phyloP scores from a whole-genome alignment of 2,888 invertebrate species.

The Pyrochroa serraticornis region DNA sequence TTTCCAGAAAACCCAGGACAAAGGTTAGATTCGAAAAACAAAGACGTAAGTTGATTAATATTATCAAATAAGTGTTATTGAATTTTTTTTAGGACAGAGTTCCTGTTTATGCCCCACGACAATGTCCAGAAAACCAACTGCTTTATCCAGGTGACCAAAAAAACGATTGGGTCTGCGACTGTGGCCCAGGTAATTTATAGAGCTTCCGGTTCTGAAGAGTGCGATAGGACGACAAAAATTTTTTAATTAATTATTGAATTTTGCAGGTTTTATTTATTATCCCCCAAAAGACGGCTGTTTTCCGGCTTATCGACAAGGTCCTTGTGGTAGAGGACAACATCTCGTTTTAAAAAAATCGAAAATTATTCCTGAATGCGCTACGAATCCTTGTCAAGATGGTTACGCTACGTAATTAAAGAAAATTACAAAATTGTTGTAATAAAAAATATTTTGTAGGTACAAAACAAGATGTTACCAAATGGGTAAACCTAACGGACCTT shows the following conservation, averaged over 20 bases:
- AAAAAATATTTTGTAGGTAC: conserved; percentile 51
- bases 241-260: conserved; percentile 10
- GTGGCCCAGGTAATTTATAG: conserved; percentile 61
- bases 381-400: conserved; percentile 68
- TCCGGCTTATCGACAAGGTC: conserved; percentile 69
- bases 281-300: conserved; percentile 67
- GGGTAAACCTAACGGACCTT: conserved; percentile 55
- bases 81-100: conserved; percentile 37
- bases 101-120: conserved; percentile 57
- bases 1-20: conserved; percentile 37
- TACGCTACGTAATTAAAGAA: conserved; percentile 54
- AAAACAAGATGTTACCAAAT: conserved; percentile 60
- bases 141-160: conserved; percentile 70
- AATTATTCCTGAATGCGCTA: conserved; percentile 65
- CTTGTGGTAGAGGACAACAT: conserved; percentile 64
- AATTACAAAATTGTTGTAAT: conserved; percentile 28
- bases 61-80: too few species aligned
- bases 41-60: conserved; percentile 24
- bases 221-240: conserved; percentile 3
- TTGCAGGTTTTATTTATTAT: conserved; percentile 66
- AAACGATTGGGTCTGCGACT: conserved; percentile 69
- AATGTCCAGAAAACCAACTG: conserved; percentile 68
- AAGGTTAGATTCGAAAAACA: conserved; percentile 30
- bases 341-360: conserved; percentile 62
- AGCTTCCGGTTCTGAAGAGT: too few species aligned